Conservation (phyloP, 2,797 vertebrate genomes). For the Tragopan temminckii region DNA sequence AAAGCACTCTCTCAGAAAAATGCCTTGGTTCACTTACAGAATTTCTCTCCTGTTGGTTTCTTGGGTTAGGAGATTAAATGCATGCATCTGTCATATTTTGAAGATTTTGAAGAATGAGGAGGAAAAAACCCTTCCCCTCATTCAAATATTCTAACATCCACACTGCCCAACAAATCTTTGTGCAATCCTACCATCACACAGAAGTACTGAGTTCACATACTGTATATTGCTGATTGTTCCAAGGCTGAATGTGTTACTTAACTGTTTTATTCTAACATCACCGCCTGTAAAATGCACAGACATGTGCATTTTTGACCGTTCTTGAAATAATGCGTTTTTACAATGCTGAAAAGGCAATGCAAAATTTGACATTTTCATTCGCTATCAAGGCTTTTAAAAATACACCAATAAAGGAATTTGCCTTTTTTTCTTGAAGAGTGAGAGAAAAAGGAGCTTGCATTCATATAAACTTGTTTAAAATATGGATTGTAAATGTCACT, state of each 20-base stretch:
- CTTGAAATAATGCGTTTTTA: not conserved
- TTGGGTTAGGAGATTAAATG: not conserved
- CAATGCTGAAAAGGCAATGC: not conserved
- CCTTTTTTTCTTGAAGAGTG: not conserved
- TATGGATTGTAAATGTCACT: conserved; percentile 5
- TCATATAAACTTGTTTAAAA: not conserved
- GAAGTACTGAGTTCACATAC: not conserved
- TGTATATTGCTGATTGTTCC: not conserved
- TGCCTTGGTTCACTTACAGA: not conserved
- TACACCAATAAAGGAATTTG: not conserved
- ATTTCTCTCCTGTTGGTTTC: not conserved
- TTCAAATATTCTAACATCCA: not conserved
- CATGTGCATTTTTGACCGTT: not conserved
- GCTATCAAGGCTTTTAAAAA: not conserved
- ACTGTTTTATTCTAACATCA: not conserved
- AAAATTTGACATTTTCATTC: conserved; percentile 21
- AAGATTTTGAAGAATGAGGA: not conserved
- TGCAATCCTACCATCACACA: not conserved
- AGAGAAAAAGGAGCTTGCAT: not conserved
- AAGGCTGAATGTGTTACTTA: not conserved
- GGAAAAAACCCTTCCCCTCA: not conserved
- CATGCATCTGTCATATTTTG: not conserved
- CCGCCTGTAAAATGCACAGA: not conserved
- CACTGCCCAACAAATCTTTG: not conserved
- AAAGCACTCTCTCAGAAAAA: not conserved